Evolutionary conservation across 1,140 invertebrate genomes (phyloP), one percentile per base, ranked within the genome.

Genomic region (Drosophila carrolli): DNA sequence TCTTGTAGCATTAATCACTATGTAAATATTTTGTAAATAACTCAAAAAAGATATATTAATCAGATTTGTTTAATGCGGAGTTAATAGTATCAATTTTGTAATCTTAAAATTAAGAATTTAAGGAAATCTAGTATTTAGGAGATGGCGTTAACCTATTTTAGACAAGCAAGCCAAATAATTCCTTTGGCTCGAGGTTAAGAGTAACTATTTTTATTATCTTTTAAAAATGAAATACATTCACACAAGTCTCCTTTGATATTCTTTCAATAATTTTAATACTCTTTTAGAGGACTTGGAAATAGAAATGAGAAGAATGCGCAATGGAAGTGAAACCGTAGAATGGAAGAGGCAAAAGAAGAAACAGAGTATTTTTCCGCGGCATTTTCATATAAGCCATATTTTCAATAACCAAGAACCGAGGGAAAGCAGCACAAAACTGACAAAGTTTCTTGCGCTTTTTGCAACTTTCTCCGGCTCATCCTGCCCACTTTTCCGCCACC

Each of bases 361-460:
- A 43, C 59, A 65, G 29, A 40, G 56, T 61, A 76, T 67, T 78
- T 73, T 60, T 48, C 55, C 73, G 56, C 37, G 68, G 76, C 62
- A 89, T 83, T 88, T 80, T 58, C 79, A 73, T 84, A 80, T 84
- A 89, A 89, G 76, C 83, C 83, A 74, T 75, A 83, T 77, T 88
- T 88, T 88, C 83, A 89, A 88, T 88, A 88, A 83, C 79, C 75
- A 32, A 67, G 65, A 54, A 23, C 43, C 47, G 35, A 35, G 19
- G 35, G 41, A 58, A 77, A 47, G 37, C 57, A 46, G 35, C 32
- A 35, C 40, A 46, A 53, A 72, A 54, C 76, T 54, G 72, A 71
- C 68, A 85, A 81, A 85, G 82, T 75, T 83, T 81, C 46, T 41
- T 70, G 50, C 53, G 66, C 73, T 63, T 76, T 68, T 53, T 50